phyloP scores from a whole-genome alignment of 2,797 vertebrate species.

The Hippoglossus hippoglossus region DNA sequence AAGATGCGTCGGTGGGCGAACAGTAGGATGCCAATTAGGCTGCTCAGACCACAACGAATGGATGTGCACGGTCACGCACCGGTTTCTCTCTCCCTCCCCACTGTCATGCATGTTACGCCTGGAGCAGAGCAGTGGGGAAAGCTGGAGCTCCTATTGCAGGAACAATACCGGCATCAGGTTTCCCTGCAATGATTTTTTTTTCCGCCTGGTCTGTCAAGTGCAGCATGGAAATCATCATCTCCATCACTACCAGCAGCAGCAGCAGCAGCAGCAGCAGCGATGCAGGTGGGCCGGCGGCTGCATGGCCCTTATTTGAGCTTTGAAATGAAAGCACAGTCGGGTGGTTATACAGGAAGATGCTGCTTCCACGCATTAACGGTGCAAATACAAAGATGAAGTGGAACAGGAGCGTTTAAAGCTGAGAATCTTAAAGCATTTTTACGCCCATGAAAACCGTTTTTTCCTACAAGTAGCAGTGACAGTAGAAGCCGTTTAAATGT shows the following conservation, averaged over 20 bases:
- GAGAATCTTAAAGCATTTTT: not conserved
- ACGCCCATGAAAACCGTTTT: not conserved
- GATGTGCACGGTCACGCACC: constrained; percentile 69
- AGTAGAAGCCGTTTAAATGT: not conserved
- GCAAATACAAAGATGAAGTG: not conserved
- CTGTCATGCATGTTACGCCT: constrained; percentile 3
- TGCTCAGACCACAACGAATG: constrained; percentile 71
- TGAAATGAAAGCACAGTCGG: not conserved
- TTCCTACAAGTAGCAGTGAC: not conserved
- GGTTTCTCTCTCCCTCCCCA: constrained; percentile 44
- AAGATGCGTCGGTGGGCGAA: constrained; percentile 77
- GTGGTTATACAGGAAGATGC: not conserved
- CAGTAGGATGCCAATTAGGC: constrained; percentile 82
- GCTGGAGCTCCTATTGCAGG: constrained; percentile 63
- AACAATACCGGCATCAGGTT: constrained; percentile 75
- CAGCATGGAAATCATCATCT: constrained; percentile 33
- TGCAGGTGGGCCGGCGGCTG: constrained; percentile 33
- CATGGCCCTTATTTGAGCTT: constrained; percentile 16
- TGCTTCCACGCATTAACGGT: not conserved
- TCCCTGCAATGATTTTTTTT: constrained; percentile 64
- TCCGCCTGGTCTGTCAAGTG: constrained; percentile 43
- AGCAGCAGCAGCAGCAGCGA: constrained; percentile 21
- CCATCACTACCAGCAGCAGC: constrained; percentile 10
- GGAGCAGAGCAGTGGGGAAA: constrained; percentile 46
- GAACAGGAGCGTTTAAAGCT: not conserved